These are phyloP conservation scores for Leptura quadrifasciata DNA, from an alignment of 2,888 invertebrate genomes.

Conservation along the genomic window DNA sequence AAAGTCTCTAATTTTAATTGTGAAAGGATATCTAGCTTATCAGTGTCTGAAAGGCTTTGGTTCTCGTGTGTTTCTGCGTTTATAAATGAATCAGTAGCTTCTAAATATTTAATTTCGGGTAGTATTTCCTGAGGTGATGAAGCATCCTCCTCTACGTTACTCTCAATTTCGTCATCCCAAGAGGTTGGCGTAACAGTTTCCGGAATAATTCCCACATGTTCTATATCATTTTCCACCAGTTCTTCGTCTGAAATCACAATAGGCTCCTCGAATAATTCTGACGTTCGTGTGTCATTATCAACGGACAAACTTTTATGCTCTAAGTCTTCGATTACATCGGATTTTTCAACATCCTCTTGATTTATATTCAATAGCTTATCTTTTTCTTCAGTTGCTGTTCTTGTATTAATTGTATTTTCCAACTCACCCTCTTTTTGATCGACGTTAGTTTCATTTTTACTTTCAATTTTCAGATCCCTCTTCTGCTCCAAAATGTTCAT, in stretches of 20 bases:
- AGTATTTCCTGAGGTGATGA: conserved; percentile 11
- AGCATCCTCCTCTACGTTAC: background rate
- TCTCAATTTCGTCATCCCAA: background rate
- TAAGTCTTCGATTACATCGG: conserved; percentile 28
- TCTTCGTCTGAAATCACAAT: conserved; percentile 54
- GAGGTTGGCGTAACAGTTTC: conserved; percentile 9
- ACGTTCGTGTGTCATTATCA: conserved; percentile 53
- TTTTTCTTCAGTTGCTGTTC: background rate
- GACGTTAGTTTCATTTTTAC: conserved; percentile 19
- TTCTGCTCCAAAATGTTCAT: conserved; percentile 66
- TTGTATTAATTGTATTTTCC: conserved; percentile 19
- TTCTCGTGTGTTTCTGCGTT: background rate
- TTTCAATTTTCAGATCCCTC: conserved; percentile 44
- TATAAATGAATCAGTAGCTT: background rate
- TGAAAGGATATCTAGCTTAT: conserved; percentile 49
- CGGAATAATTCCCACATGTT: conserved; percentile 38
- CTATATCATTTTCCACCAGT: conserved; percentile 48
- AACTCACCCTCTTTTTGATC: conserved; percentile 16
- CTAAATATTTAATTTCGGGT: conserved; percentile 30
- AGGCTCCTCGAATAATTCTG: conserved; percentile 43
- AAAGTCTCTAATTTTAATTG: conserved; percentile 58
- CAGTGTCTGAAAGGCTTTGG: conserved; percentile 22
- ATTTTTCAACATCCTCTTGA: conserved; percentile 41
- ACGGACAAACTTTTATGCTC: conserved; percentile 60
- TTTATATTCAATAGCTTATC: conserved; percentile 36